phyloP scores from a whole-genome alignment of 2,888 invertebrate genomes.

The Busseola fusca region DNA sequence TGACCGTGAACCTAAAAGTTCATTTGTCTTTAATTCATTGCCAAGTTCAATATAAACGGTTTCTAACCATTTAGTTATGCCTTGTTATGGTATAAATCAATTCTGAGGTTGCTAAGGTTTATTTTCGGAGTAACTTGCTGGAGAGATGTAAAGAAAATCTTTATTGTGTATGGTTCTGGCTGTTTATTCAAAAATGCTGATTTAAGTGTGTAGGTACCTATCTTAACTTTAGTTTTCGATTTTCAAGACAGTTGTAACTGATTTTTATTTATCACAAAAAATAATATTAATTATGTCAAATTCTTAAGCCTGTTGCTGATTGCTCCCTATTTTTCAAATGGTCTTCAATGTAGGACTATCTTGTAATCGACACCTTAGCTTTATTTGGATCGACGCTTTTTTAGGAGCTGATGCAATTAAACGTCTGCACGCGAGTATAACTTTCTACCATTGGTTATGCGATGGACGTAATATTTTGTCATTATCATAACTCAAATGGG shows the following conservation, averaged over 20 bases:
- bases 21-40: slow-evolving; percentile 20
- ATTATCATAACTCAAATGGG: neutral
- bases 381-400: slow-evolving; percentile 21
- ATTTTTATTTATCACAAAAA: neutral
- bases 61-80: slow-evolving; percentile 3
- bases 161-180: neutral
- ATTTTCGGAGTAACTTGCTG: neutral
- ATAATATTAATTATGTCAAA: neutral
- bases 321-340: neutral
- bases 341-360: neutral
- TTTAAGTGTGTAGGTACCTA: neutral
- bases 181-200: neutral
- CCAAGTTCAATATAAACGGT: slow-evolving; percentile 22
- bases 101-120: neutral
- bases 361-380: neutral
- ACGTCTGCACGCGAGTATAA: slow-evolving; percentile 3
- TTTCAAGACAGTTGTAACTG: neutral
- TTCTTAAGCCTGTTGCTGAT: neutral
- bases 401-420: slow-evolving; percentile 32
- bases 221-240: neutral
- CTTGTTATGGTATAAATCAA: neutral
- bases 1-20: slow-evolving; percentile 9
- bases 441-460: slow-evolving; percentile 37
- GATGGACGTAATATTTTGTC: slow-evolving; percentile 27
- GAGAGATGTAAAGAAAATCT: neutral